Percentiles rank a stretch among this genome's conserved stretches.
Evolutionary conservation across 2,797 vertebrate genomes (phyloP).

Genomic region (Leptoclinus maculatus): DNA sequence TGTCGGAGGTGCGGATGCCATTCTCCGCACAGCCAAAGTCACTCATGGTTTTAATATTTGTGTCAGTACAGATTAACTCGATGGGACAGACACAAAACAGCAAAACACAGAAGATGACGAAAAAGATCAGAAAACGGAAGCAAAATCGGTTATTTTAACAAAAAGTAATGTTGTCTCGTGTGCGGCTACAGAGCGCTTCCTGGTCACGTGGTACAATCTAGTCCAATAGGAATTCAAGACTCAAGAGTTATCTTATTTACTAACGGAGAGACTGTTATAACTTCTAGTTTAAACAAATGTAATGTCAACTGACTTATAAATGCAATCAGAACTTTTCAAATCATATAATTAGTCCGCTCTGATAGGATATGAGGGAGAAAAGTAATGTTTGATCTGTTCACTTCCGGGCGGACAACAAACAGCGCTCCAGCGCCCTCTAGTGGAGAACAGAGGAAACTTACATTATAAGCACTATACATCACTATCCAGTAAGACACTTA

Average conservation of each 20-base stretch:
- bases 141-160: neutral
- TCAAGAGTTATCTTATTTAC: neutral
- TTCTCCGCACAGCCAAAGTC: neutral
- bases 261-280: neutral
- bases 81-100: neutral
- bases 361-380: neutral
- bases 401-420: neutral
- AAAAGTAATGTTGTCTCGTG: neutral
- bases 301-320: neutral
- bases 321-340: neutral
- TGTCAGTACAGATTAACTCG: neutral
- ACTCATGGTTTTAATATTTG: neutral
- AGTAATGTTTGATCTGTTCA: neutral
- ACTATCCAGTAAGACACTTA: neutral
- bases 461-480: too few species aligned
- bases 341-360: neutral
- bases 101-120: neutral
- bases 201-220: neutral
- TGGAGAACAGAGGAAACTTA: neutral
- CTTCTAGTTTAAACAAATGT: neutral
- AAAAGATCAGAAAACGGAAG: neutral
- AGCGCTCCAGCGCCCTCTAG: neutral
- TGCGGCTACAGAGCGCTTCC: neutral
- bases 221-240: neutral
- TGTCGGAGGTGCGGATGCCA: accelerated